Percentiles rank a stretch among this genome's conserved stretches.
Conservation (phyloP, 2,888 invertebrate species). For the Rhingia campestris region DNA sequence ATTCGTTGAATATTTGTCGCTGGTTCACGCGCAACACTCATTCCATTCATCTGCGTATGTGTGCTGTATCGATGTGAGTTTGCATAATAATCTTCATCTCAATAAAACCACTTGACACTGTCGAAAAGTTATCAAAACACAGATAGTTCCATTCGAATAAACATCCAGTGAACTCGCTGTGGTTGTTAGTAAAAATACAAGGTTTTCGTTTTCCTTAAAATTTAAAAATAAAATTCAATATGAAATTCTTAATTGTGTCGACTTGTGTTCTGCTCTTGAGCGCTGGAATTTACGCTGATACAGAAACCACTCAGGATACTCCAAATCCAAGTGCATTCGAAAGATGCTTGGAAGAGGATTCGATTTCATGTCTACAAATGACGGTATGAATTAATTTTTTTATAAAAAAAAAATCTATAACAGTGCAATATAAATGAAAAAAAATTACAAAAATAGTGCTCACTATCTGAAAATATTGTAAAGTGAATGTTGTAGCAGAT, state of each 20-base stretch:
- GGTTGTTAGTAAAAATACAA: slow-evolving; percentile 71
- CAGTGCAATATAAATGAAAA: not conserved
- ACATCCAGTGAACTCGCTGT: slow-evolving; percentile 81
- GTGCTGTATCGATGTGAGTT: slow-evolving; percentile 71
- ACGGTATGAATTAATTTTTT: slow-evolving; percentile 82
- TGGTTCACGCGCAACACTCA: slow-evolving; percentile 40
- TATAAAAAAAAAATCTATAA: slow-evolving; percentile 8
- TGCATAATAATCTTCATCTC: slow-evolving; percentile 78
- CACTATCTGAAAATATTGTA: slow-evolving; percentile 69
- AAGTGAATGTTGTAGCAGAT: slow-evolving; percentile 53
- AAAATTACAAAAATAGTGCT: not conserved
- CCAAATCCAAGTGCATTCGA: slow-evolving; percentile 82
- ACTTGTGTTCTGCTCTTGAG: slow-evolving; percentile 81
- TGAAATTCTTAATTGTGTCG: slow-evolving; percentile 81
- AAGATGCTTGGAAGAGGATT: slow-evolving; percentile 85
- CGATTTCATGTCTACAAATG: slow-evolving; percentile 86
- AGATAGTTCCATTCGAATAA: slow-evolving; percentile 83
- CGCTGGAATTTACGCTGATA: slow-evolving; percentile 74
- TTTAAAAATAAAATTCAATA: slow-evolving; percentile 75
- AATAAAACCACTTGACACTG: slow-evolving; percentile 82
- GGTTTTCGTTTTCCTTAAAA: slow-evolving; percentile 33
- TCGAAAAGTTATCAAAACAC: slow-evolving; percentile 83
- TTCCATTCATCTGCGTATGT: slow-evolving; percentile 57
- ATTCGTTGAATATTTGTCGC: slow-evolving; percentile 75
- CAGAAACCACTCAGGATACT: slow-evolving; percentile 79